Evolutionary conservation across 2,797 vertebrate genomes (phyloP), one percentile per base, ranked within the genome.

Genomic region (Otus scops): DNA sequence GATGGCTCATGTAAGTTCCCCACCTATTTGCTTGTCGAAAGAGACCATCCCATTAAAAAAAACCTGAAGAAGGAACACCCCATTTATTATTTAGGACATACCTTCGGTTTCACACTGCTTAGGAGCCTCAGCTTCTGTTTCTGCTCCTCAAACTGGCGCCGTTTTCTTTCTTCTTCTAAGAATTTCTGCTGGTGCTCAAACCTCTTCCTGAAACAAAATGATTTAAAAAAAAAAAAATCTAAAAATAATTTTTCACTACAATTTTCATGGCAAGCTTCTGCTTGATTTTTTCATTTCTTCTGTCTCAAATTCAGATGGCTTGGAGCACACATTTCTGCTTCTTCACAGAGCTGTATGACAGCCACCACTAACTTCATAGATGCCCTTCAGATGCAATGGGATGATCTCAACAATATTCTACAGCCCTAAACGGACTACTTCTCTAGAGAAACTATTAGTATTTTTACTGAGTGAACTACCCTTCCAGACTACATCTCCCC

Each of bases 51-150:
- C n/a, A 45, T 12, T n/a, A 81, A 78, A 45, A 45, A 45, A 20
- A 45, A 9, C 0, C 22, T 39, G 23, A 81, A 60, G 43, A 75
- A 67, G 73, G 2, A 22, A 69, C 21, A 14, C 1, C 7, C 2
- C 65, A 9, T 4, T 64, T 34, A 9, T 32, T 27, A 10, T 26
- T 80, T 20, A 86, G 68, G 57, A 41, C 57, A 26, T 97, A 99
- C 99, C 98, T 99, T 99, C 41, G 99, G 99, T 97, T 99, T 99
- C 95, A 99, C 99, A 79, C 99, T 99, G 97, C 99, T 99, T 86
- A 99, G 97, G 54, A 99, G 98, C 67, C 99, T 98, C 82, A 99
- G 98, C 96, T 99, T 99, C 96, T 99, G 99, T 85, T 99, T 99
- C 98, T 99, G 99, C 96, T 99, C 99, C 97, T 99, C 99, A 98